Evolutionary conservation across 2,797 vertebrate genomes (phyloP), one percentile per base, ranked within the genome.

Genomic region (Lindbergichthys nudifrons): DNA sequence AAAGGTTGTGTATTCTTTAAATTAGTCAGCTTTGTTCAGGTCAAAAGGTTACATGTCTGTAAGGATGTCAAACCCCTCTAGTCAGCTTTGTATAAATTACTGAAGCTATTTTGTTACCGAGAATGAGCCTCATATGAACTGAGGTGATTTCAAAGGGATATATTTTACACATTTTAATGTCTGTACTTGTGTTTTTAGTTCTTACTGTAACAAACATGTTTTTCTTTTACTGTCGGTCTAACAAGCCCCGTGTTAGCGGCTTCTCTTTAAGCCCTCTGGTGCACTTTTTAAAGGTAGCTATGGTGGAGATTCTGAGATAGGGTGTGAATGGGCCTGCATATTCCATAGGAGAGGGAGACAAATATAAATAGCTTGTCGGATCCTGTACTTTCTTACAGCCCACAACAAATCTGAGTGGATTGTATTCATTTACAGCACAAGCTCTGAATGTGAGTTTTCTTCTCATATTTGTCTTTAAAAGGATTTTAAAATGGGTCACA

Each of bases 41-140:
- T 81, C 69, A 75, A 69, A 77, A 78, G 77, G 79, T 86, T 75
- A 75, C 51, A 51, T 14, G 70, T 54, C 36, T 69, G 46, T 36
- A 15, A 51, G 23, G 53, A 56, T 64, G 53, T 21, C 3, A 43
- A 63, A 19, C 12, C 13, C 8, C 46, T 59, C 16, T 15, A 48
- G n/a, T 12, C 16, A 1, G 48, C 36, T 42, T 48, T 19, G 1
- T n/a, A 9, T 19, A 36, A 13, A 19, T 12, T 50, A 16, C 51
- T 3, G 18, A 46, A 4, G 36, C 7, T 10, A 18, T 52, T 60
- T 63, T 18, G 6, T 61, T 71, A 2, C 11, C n/a, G 18, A n/a
- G n/a, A 56, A 14, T 18, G n/a, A 32, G 19, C 54, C 6, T 52
- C 10, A 10, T 68, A 26, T 53, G 9, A 59, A 10, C 18, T 47